Conservation (phyloP, 2,797 vertebrate genomes). For the Catamblyrhynchus diadema region DNA sequence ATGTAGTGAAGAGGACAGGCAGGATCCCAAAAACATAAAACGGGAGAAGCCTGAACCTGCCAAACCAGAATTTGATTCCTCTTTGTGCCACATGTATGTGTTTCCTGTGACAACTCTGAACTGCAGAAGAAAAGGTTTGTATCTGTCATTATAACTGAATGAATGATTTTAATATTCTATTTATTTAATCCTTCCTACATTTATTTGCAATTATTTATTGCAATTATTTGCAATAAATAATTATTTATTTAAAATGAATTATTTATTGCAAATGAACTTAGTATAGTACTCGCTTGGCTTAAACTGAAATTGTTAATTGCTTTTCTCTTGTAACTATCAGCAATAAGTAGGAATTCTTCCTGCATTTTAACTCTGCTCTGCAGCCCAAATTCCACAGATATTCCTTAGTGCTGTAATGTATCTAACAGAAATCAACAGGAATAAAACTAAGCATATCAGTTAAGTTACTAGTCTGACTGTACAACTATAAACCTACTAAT, state of each 20-base stretch:
- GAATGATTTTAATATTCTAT: background rate
- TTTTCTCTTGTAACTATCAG: background rate
- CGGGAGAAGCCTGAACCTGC: constrained; percentile 24
- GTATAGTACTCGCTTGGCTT: background rate
- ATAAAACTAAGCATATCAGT: background rate
- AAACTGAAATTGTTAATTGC: background rate
- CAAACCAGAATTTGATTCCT: constrained; percentile 78
- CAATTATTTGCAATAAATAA: background rate
- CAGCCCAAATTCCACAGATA: background rate
- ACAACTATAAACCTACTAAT: background rate
- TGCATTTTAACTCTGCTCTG: background rate
- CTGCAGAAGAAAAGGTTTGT: constrained; percentile 91
- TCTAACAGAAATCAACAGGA: background rate
- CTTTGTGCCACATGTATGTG: constrained; percentile 87
- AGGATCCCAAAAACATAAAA: constrained; percentile 62
- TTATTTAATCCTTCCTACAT: background rate
- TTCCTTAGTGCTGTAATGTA: background rate
- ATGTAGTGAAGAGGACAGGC: constrained; percentile 73
- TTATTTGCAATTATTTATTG: background rate
- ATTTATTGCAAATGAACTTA: background rate
- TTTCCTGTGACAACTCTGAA: constrained; percentile 87
- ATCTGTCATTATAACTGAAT: background rate
- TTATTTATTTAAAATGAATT: background rate
- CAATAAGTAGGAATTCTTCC: background rate
- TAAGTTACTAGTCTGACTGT: background rate